Conservation (phyloP, 2,797 vertebrate species). For the Myotis daubentonii region DNA sequence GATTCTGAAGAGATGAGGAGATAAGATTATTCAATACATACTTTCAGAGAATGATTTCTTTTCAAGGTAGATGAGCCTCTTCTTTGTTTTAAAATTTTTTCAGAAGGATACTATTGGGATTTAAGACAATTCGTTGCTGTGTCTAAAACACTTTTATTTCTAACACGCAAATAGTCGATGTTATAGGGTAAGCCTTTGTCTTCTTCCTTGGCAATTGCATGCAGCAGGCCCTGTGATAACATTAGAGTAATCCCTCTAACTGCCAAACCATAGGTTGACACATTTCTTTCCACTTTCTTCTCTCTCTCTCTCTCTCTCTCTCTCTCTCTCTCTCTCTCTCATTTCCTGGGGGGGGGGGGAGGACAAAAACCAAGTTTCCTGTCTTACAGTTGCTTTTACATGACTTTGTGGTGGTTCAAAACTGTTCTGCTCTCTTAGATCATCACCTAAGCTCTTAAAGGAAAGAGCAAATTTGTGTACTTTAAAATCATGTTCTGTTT, state of each 20-base stretch:
- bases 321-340: fast-evolving
- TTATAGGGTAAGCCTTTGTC: neutral
- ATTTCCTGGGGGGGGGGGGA: neutral
- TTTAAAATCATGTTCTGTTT: neutral
- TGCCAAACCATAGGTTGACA: neutral
- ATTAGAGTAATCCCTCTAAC: neutral
- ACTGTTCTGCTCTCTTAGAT: neutral
- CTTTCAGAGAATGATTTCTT: conserved; percentile 43
- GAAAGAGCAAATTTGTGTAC: neutral
- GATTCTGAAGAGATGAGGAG: conserved; percentile 39
- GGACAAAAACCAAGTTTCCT: neutral
- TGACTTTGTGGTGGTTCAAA: neutral
- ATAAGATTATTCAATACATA: conserved; percentile 9
- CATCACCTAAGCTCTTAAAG: neutral
- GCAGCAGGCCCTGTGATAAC: neutral
- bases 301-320: fast-evolving
- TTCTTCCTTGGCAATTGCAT: neutral
- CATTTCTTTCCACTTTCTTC: neutral
- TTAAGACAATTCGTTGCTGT: conserved; percentile 50
- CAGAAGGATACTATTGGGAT: conserved; percentile 25
- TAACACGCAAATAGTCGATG: neutral
- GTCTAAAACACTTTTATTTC: conserved; percentile 35
- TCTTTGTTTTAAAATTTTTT: neutral
- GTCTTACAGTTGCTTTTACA: neutral
- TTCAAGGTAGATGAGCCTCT: conserved; percentile 27